phyloP scores from a whole-genome alignment of 2,113 vertebrate genomes.

The Dicaeum eximium region DNA sequence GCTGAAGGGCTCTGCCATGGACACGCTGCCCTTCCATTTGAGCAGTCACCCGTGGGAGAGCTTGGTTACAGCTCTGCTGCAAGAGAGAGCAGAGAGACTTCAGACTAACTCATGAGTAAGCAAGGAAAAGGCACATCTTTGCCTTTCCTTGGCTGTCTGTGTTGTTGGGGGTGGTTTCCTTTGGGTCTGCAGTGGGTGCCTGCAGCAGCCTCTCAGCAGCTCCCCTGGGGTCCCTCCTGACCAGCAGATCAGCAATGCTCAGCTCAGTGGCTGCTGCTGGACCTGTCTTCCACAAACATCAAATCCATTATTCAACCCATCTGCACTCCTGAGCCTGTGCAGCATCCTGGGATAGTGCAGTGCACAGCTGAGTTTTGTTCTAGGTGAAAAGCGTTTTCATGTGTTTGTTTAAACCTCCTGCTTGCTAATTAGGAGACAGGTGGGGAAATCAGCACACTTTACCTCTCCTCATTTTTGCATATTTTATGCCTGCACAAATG shows the following conservation, averaged over 20 bases:
- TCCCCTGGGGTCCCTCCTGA: background rate
- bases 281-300: background rate
- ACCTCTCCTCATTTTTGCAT: background rate
- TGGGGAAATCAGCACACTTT: background rate
- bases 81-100: background rate
- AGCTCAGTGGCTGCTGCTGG: background rate
- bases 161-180: background rate
- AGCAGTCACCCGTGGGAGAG: background rate
- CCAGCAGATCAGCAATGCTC: background rate
- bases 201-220: background rate
- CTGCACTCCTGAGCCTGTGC: background rate
- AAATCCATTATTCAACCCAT: background rate
- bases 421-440: constrained; percentile 9
- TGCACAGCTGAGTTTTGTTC: background rate
- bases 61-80: background rate
- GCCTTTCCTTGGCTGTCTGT: background rate
- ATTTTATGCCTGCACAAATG: constrained; percentile 20
- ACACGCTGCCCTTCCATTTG: background rate
- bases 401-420: constrained; percentile 11
- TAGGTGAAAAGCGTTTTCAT: background rate
- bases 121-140: background rate
- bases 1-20: background rate
- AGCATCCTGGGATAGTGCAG: background rate
- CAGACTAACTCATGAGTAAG: background rate
- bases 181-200: background rate